Percentiles rank a stretch among this genome's conserved stretches.
Evolutionary conservation across 2,888 invertebrate species (phyloP).

Genomic region (Hemicrepidius hirtus): DNA sequence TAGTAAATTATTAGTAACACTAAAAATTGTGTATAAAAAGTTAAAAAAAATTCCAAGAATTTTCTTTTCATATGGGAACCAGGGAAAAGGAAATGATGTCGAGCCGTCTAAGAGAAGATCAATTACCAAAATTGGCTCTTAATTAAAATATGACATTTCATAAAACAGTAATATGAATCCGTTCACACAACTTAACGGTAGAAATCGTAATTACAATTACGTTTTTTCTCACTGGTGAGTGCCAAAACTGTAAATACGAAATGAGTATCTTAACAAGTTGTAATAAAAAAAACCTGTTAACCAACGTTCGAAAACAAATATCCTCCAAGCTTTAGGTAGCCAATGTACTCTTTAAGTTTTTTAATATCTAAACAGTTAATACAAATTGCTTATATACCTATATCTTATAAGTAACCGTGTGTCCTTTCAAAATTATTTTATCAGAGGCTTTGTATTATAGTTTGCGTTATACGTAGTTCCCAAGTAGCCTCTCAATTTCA

Average conservation of each 20-base stretch:
- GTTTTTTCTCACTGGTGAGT: constrained; percentile 21
- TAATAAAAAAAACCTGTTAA: constrained; percentile 25
- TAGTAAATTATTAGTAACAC: too few species aligned
- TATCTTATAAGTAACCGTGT: constrained; percentile 11
- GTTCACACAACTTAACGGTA: constrained; percentile 26
- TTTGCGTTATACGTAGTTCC: too few species aligned
- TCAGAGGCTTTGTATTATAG: too few species aligned
- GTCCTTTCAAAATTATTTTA: constrained; percentile 1
- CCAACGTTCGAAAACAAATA: constrained; percentile 10
- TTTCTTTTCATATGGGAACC: too few species aligned
- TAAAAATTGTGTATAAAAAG: too few species aligned
- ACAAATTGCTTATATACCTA: not conserved
- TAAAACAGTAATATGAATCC: constrained; percentile 13
- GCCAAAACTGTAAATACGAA: constrained; percentile 25
- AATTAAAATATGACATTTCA: constrained; percentile 10
- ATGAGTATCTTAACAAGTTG: constrained; percentile 16
- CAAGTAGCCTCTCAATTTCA: too few species aligned
- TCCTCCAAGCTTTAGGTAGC: not conserved
- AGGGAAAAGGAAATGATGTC: not conserved
- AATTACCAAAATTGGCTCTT: constrained; percentile 9
- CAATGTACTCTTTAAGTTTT: not conserved
- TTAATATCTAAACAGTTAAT: constrained; percentile 1
- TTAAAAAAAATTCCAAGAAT: too few species aligned
- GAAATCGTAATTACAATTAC: constrained; percentile 14
- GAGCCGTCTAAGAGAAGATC: not conserved